A percentile compares a stretch with the other conserved stretches of the same genome.
These are phyloP conservation scores for Okapia johnstoni DNA, from an alignment of 2,113 vertebrate species.

Conservation along the genomic window DNA sequence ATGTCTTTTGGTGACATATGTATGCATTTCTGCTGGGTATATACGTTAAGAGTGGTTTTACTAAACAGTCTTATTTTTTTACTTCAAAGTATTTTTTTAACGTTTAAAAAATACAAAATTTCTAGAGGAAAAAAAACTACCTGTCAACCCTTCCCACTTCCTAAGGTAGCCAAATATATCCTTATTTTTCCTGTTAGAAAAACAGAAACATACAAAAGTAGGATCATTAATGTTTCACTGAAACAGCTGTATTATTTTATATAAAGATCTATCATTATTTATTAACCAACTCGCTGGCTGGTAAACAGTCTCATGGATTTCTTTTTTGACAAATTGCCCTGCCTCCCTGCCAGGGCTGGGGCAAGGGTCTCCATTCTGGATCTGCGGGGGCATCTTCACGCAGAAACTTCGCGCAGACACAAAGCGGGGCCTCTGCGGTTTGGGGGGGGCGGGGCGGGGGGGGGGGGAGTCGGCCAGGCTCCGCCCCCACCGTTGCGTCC, in stretches of 20 bases:
- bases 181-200: neutral
- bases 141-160: neutral
- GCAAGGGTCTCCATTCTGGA: rapidly evolving
- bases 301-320: neutral
- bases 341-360: neutral
- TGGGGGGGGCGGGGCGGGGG: neutral
- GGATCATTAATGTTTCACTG: neutral
- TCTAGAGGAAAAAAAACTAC: neutral
- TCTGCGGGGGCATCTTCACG: neutral
- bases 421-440: neutral
- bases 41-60: neutral
- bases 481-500: neutral
- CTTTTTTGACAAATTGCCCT: neutral
- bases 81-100: neutral
- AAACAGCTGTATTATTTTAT: neutral
- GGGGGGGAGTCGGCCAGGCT: neutral
- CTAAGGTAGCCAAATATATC: neutral
- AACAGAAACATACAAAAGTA: neutral
- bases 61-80: neutral
- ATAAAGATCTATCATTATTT: neutral
- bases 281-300: neutral
- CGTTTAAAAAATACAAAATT: neutral
- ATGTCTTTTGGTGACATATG: neutral
- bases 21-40: neutral
- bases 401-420: neutral